phyloP scores from a whole-genome alignment of 2,113 vertebrate species.

The Platycercus adscitus region DNA sequence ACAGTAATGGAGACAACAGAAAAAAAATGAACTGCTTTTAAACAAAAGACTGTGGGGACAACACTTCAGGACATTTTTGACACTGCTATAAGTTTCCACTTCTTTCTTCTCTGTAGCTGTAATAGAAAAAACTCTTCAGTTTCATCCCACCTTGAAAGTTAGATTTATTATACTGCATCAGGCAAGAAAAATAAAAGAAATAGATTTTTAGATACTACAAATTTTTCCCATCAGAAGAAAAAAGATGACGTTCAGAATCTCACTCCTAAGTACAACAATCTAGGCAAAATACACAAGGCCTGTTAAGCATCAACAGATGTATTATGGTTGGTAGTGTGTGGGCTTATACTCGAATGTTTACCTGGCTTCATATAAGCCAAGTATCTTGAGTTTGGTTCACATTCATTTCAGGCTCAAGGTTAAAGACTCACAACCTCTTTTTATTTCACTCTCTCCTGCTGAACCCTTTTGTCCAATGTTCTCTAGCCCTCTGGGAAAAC shows the following conservation, averaged over 20 bases:
- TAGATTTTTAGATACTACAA: slow-evolving; percentile 38
- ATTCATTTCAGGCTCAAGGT: slow-evolving; percentile 89
- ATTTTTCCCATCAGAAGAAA: slow-evolving; percentile 36
- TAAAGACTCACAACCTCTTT: slow-evolving; percentile 99
- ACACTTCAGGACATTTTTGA: slow-evolving; percentile 77
- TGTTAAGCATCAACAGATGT: slow-evolving; percentile 26
- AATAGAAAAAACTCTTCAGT: slow-evolving; percentile 74
- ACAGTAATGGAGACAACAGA: slow-evolving; percentile 83
- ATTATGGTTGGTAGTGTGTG: slow-evolving; percentile 64
- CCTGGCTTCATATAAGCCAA: slow-evolving; percentile 87
- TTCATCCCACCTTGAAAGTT: slow-evolving; percentile 70
- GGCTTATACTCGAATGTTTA: slow-evolving; percentile 96
- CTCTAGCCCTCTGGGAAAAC: slow-evolving; percentile 99
- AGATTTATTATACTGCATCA: slow-evolving; percentile 59
- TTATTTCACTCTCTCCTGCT: slow-evolving; percentile 98
- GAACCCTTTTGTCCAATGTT: slow-evolving; percentile 97
- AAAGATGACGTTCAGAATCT: slow-evolving; percentile 48
- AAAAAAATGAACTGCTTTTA: slow-evolving; percentile 75
- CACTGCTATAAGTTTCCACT: slow-evolving; percentile 79
- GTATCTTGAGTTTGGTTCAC: slow-evolving; percentile 88
- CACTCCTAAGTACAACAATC: not conserved
- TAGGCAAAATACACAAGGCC: slow-evolving; percentile 47
- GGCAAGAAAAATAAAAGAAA: slow-evolving; percentile 61
- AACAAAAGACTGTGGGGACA: slow-evolving; percentile 81
- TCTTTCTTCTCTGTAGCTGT: slow-evolving; percentile 79